Percentiles rank a stretch among this genome's conserved stretches.
Evolutionary conservation across 2,113 vertebrate species (phyloP).

Genomic region (Piprites chloris): DNA sequence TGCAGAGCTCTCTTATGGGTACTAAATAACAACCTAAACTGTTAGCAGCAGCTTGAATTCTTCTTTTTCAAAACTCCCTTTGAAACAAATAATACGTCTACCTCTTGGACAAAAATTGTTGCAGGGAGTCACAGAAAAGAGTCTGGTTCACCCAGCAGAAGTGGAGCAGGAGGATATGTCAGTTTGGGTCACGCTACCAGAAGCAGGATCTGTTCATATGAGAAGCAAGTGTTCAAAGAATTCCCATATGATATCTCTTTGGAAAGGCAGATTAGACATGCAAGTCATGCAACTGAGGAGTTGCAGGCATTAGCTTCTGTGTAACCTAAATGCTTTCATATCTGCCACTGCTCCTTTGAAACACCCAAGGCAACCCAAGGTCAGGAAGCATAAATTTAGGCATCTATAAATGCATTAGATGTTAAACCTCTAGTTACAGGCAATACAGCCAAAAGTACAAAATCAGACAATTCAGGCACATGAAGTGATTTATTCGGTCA

Average conservation of each 20-base stretch:
- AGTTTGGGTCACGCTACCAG: neutral
- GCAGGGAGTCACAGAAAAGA: neutral
- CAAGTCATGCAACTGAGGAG: neutral
- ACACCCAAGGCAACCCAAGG: neutral
- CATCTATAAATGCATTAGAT: neutral
- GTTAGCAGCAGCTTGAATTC: neutral
- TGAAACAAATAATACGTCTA: neutral
- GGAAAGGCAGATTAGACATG: neutral
- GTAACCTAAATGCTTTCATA: neutral
- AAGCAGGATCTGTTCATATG: neutral
- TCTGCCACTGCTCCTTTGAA: neutral
- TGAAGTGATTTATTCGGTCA: neutral
- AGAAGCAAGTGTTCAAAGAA: neutral
- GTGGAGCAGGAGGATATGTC: neutral
- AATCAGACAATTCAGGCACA: neutral
- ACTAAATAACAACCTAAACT: neutral
- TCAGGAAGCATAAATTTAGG: neutral
- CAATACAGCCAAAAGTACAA: neutral
- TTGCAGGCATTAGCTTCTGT: neutral
- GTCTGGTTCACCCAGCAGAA: neutral
- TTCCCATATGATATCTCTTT: neutral
- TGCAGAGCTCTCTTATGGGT: neutral
- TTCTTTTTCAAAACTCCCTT: neutral
- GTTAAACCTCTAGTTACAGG: neutral
- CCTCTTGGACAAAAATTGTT: neutral